phyloP scores from a whole-genome alignment of 2,797 vertebrate genomes.

The Propithecus perrieri region DNA sequence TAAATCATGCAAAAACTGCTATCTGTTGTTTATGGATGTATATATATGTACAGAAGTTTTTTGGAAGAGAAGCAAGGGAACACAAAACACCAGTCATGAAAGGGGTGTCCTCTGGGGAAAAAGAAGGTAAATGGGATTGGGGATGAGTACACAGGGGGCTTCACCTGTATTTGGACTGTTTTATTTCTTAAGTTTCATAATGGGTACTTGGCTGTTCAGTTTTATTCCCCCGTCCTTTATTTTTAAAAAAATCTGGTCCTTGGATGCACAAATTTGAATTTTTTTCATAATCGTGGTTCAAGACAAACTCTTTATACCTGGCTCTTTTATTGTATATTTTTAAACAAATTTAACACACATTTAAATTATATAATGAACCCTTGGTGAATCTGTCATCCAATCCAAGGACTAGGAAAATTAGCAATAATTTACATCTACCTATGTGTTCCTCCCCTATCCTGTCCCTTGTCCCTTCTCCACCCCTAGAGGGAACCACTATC shows the following conservation, averaged over 20 bases:
- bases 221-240: background rate
- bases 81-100: background rate
- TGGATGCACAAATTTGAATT: background rate
- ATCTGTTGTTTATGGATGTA: background rate
- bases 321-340: background rate
- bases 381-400: background rate
- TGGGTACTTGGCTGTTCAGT: background rate
- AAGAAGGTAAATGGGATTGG: background rate
- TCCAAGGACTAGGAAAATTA: constrained; percentile 21
- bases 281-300: background rate
- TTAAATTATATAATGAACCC: background rate
- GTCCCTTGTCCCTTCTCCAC: background rate
- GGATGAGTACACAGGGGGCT: background rate
- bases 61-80: background rate
- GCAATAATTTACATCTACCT: background rate
- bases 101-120: background rate
- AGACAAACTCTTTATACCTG: constrained; percentile 4
- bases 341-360: background rate
- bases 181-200: background rate
- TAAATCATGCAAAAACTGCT: background rate
- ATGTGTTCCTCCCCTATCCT: background rate
- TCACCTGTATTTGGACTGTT: background rate
- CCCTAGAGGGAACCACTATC: background rate
- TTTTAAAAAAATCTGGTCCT: background rate
- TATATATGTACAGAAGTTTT: background rate